Evolutionary conservation across 2,888 invertebrate genomes (phyloP), one percentile per base, ranked within the genome.

Genomic region (Disparrhopalites patrizii): DNA sequence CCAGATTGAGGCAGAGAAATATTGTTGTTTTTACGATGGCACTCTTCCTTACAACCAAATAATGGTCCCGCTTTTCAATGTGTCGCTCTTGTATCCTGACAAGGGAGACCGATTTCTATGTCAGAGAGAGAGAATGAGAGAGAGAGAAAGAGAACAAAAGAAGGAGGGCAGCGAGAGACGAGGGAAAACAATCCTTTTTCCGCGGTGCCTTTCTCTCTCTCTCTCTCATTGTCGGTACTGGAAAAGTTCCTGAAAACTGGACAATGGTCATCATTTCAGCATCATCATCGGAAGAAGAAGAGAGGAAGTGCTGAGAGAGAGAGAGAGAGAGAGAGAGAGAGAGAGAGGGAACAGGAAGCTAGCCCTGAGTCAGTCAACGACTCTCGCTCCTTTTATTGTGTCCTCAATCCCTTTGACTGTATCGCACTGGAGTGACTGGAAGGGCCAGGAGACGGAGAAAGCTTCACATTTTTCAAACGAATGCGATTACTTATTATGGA

Each of bases 321-420:
- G 33, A 55, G 33, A 18, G 31, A 3, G 52, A 28, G 30, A n/a
- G 38, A 18, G 55, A 15, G 54, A 54, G n/a, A 27, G 36, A 31
- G 36, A 57, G 38, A n/a, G n/a, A n/a, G n/a, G n/a, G n/a, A n/a
- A n/a, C 31, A 30, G 60, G 60, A 61, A 61, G 60, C 50, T 61
- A 51, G n/a, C n/a, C n/a, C 60, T 61, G 60, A 61, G 33, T 61
- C 58, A 60, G 58, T 60, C 60, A 61, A 61, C n/a, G n/a, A n/a
- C 18, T 50, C 60, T 31, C 8, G 1, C 58, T 47, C 58, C 10
- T 18, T 4, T 18, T 3, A 8, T 18, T 20, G 20, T 18, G 15
- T 33, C 33, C 27, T 15, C 8, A 15, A n/a, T 25, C 52, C 52
- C 33, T n/a, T 7, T 18, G 36, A 13, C n/a, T n/a, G n/a, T n/a